Percentiles rank a stretch among this genome's conserved stretches.
phyloP scores from a whole-genome alignment of 2,113 vertebrate genomes.

The Stigmatopora argus region DNA sequence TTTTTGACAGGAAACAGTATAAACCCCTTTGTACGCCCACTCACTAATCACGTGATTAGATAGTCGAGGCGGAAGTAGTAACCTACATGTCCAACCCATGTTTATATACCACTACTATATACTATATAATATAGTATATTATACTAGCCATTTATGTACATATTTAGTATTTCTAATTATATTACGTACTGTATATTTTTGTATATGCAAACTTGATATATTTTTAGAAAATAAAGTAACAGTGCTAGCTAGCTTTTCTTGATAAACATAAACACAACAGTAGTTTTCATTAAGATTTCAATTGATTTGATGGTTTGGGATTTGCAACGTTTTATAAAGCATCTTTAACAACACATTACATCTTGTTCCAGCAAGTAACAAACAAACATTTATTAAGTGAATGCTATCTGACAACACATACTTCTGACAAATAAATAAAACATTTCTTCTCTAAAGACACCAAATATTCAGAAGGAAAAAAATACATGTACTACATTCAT shows the following conservation, averaged over 20 bases:
- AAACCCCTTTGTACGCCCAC: not conserved
- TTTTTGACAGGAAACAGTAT: not conserved
- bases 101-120: too few relatives aligned
- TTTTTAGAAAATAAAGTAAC: not conserved
- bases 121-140: too few relatives aligned
- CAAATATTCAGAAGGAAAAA: not conserved
- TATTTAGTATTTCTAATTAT: not conserved
- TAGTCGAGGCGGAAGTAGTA: too few relatives aligned
- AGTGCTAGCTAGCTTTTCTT: not conserved
- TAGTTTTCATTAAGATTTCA: not conserved
- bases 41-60: not conserved
- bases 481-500: not conserved
- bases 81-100: too few relatives aligned
- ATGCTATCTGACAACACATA: not conserved
- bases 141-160: not conserved
- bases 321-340: not conserved
- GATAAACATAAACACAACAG: too few relatives aligned
- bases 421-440: not conserved
- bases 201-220: not conserved
- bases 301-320: not conserved
- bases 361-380: not conserved
- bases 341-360: not conserved
- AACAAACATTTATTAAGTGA: not conserved
- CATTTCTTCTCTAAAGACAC: not conserved
- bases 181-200: not conserved